These are phyloP conservation scores for Trichonephila inaurata DNA, from an alignment of 1,140 invertebrate genomes.

Conservation along the genomic window DNA sequence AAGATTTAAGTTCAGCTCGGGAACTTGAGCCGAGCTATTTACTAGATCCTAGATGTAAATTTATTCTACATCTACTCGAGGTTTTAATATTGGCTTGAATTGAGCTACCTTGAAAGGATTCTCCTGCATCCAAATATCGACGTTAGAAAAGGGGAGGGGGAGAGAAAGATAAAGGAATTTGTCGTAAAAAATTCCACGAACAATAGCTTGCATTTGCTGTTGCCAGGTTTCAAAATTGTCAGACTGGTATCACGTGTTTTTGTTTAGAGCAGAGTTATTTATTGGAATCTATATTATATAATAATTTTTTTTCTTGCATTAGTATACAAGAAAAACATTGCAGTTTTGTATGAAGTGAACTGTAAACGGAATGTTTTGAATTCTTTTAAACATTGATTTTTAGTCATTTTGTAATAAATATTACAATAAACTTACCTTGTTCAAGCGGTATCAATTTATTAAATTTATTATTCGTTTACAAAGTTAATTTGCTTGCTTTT, in stretches of 20 bases:
- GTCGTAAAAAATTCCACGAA: conserved; percentile 51
- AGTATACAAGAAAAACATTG: no score
- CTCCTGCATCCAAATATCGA: conserved; percentile 51
- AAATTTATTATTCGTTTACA: no score
- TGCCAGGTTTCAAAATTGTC: conserved; percentile 25
- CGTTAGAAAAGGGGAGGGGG: conserved; percentile 29
- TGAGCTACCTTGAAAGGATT: conserved; percentile 74
- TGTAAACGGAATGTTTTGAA: no score
- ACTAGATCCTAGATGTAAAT: conserved; percentile 69
- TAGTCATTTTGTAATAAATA: no score
- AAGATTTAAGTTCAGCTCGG: conserved; percentile 61
- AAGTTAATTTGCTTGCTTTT: no score
- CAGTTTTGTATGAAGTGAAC: no score
- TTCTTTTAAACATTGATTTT: no score
- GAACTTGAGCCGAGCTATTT: conserved; percentile 61
- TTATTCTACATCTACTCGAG: conserved; percentile 68
- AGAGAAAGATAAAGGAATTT: conserved; percentile 53
- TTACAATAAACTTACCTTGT: no score
- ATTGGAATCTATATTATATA: neutral
- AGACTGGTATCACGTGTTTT: neutral
- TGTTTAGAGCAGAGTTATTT: neutral
- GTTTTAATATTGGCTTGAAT: conserved; percentile 74
- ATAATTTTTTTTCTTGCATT: no score
- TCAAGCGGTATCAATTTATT: no score
- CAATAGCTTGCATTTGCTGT: conserved; percentile 46